phyloP scores from a whole-genome alignment of 2,113 vertebrate species.

The Neogobius melanostomus region DNA sequence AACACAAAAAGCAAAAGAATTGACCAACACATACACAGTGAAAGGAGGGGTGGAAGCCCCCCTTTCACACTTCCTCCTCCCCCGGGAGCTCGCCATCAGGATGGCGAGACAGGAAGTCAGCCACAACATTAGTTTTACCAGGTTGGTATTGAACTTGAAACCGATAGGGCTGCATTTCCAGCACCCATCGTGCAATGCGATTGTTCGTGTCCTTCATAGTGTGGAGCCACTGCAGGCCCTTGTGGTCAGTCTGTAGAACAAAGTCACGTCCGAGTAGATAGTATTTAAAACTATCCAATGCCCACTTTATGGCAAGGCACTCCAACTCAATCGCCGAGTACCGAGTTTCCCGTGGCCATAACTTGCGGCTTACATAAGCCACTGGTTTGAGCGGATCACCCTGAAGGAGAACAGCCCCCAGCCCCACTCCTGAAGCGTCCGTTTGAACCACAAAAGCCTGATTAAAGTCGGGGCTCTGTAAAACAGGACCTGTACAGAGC shows the following conservation, averaged over 20 bases:
- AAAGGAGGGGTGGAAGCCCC: not conserved
- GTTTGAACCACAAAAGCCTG: conserved; percentile 6
- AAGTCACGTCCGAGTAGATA: not conserved
- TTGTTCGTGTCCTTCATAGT: not conserved
- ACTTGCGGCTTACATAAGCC: not conserved
- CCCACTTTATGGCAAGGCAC: not conserved
- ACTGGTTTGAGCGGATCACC: too few relatives aligned
- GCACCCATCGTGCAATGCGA: not conserved
- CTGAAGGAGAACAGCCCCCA: not conserved
- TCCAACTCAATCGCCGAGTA: not conserved
- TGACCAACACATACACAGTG: too few relatives aligned
- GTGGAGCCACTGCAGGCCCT: not conserved
- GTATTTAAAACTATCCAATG: not conserved
- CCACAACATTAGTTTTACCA: not conserved
- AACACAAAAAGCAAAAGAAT: too few relatives aligned
- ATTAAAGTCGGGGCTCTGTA: not conserved
- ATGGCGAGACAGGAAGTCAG: not conserved
- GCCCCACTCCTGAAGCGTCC: not conserved
- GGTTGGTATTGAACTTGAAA: not conserved
- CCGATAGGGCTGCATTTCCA: not conserved
- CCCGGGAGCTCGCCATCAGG: not conserved
- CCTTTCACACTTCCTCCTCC: not conserved
- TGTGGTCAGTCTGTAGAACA: not conserved
- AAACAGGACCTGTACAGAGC: not conserved
- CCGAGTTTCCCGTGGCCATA: not conserved